These are phyloP conservation scores for Pocillopora meandrina DNA, from an alignment of 92 coral and sea anemone species.

Conservation along the genomic window DNA sequence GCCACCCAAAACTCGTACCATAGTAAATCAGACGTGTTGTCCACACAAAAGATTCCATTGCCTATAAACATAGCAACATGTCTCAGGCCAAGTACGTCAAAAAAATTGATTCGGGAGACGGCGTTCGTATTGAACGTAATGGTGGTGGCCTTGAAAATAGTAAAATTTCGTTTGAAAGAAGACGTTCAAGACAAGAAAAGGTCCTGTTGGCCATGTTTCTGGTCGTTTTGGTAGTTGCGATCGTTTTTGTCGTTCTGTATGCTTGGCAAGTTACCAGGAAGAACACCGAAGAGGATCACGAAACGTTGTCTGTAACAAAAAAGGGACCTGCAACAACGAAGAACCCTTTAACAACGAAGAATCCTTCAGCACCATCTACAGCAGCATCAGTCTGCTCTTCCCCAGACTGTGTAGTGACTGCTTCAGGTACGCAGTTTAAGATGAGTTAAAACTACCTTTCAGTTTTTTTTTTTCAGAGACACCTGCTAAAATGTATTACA, in stretches of 20 bases:
- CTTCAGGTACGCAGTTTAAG: slow-evolving; percentile 16
- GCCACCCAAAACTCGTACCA: not conserved
- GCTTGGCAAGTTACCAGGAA: slow-evolving; percentile 12
- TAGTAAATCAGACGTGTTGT: no score
- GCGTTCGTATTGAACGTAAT: not conserved
- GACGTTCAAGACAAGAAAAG: slow-evolving; percentile 43
- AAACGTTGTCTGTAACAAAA: no score
- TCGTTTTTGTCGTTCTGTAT: slow-evolving; percentile 55
- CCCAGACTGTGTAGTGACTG: slow-evolving; percentile 4
- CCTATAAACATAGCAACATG: not conserved
- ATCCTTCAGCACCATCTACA: not conserved
- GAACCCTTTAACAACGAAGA: not conserved
- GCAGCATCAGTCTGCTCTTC: not conserved
- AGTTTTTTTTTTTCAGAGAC: no score
- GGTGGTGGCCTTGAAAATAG: not conserved
- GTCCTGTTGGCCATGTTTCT: slow-evolving; percentile 16
- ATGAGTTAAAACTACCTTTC: no score
- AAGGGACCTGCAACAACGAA: no score
- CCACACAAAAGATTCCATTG: not conserved
- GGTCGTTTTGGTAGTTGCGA: slow-evolving; percentile 16
- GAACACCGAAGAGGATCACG: not conserved
- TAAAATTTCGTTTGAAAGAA: not conserved
- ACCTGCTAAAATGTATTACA: no score
- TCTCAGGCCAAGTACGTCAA: slow-evolving; percentile 30
- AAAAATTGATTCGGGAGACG: slow-evolving; percentile 43